A percentile compares a stretch with the other conserved stretches of the same genome.
Evolutionary conservation across 2,113 vertebrate genomes (phyloP).

Genomic region (Taxidea taxus): DNA sequence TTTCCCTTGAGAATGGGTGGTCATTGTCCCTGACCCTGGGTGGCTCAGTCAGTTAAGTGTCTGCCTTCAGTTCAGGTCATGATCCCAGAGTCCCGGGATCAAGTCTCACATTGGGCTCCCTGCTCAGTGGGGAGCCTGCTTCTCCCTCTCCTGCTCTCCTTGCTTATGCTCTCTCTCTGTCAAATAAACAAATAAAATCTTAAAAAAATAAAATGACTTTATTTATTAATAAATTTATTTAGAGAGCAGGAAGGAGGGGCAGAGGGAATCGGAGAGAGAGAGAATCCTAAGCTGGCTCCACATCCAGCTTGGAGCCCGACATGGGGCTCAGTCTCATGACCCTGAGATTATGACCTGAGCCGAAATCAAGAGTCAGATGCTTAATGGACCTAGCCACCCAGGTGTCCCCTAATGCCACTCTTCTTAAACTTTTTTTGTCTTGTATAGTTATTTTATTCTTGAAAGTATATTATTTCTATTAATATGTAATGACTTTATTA

Average conservation of each 20-base stretch:
- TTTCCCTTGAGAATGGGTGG: neutral
- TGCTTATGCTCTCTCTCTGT: neutral
- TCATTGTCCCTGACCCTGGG: neutral
- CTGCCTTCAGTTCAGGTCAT: neutral
- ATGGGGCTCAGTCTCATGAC: neutral
- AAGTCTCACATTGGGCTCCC: neutral
- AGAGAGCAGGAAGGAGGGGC: neutral
- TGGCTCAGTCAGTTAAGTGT: neutral
- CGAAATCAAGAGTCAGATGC: neutral
- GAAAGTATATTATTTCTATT: neutral
- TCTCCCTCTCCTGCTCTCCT: neutral
- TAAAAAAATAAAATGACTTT: neutral
- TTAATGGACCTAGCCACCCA: neutral
- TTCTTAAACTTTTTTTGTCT: neutral
- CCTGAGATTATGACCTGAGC: neutral
- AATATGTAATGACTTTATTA: neutral
- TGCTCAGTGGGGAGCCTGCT: neutral
- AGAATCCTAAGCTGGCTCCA: neutral
- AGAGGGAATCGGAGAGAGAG: neutral
- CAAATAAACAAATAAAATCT: neutral
- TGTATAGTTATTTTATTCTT: neutral
- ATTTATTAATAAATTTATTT: neutral
- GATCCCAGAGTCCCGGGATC: neutral
- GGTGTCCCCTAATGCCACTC: neutral
- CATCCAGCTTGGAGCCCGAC: neutral